phyloP scores from a whole-genome alignment of 2,797 vertebrate genomes.

The Presbytis comata region DNA sequence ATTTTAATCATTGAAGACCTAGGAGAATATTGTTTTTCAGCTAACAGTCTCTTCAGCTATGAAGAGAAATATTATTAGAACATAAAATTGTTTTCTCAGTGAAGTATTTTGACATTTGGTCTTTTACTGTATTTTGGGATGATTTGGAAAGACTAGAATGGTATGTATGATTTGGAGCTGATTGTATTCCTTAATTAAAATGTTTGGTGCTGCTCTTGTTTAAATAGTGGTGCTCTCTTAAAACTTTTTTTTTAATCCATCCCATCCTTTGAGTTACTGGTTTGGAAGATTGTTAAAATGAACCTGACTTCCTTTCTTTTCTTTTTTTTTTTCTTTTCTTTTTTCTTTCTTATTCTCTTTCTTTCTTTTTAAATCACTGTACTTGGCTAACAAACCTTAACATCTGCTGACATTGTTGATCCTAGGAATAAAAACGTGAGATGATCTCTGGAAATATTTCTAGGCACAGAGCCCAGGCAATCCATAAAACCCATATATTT shows the following conservation, averaged over 20 bases:
- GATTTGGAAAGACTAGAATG: constrained; percentile 26
- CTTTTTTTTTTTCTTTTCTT: too few species aligned
- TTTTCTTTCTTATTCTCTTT: too few species aligned
- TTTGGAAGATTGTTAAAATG: neutral
- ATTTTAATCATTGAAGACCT: neutral
- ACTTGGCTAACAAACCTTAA: constrained; percentile 55
- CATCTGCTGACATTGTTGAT: constrained; percentile 73
- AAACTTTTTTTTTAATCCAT: neutral
- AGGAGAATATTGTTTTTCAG: neutral
- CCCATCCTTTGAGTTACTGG: neutral
- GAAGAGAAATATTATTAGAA: neutral
- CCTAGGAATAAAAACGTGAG: constrained; percentile 59
- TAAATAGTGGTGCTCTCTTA: neutral
- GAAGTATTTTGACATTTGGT: neutral
- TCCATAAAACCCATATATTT: constrained; percentile 67
- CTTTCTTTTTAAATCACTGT: constrained; percentile 6
- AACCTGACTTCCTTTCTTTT: neutral
- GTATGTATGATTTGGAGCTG: neutral
- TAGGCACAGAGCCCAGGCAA: constrained; percentile 45
- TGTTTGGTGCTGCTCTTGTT: neutral
- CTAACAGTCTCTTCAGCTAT: neutral
- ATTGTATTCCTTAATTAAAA: constrained; percentile 50
- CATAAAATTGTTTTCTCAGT: constrained; percentile 15
- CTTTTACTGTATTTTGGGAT: constrained; percentile 11
- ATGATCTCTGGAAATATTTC: constrained; percentile 62